Conservation (phyloP, 2,113 vertebrate genomes). For the Prionailurus viverrinus region DNA sequence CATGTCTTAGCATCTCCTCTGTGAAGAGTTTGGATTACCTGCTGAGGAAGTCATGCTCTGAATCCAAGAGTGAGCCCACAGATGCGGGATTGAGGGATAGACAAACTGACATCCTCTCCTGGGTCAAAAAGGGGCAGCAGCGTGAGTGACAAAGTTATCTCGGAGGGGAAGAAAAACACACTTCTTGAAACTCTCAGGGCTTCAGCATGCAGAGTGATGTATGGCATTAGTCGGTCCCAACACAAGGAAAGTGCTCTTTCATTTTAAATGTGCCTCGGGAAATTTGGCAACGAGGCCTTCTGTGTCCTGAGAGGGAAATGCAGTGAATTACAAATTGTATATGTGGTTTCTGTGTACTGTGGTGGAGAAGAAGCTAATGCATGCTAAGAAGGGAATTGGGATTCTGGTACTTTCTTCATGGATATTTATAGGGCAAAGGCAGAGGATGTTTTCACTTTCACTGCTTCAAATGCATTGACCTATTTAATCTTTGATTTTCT, state of each 20-base stretch:
- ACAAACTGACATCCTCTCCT: not conserved
- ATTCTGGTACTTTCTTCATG: accelerated
- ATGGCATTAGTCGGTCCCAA: accelerated
- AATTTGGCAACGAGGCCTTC: not conserved
- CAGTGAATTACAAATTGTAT: accelerated
- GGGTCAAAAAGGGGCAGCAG: not conserved
- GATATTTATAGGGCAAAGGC: not conserved
- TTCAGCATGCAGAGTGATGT: not conserved
- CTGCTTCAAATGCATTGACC: accelerated
- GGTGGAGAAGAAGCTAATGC: not conserved
- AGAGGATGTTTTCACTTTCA: accelerated
- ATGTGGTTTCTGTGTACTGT: accelerated
- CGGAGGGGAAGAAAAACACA: too few species aligned
- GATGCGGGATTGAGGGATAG: accelerated
- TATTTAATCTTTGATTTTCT: not conserved
- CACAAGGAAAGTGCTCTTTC: not conserved
- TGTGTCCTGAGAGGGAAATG: not conserved
- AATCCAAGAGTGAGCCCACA: not conserved
- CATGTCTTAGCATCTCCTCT: not conserved
- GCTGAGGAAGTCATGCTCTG: accelerated
- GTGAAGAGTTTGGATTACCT: accelerated
- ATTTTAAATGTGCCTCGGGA: not conserved
- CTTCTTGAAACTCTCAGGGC: not conserved
- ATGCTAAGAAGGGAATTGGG: accelerated
- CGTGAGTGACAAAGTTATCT: not conserved